phyloP scores from a whole-genome alignment of 2,113 vertebrate genomes.

The Chaetops frenatus region DNA sequence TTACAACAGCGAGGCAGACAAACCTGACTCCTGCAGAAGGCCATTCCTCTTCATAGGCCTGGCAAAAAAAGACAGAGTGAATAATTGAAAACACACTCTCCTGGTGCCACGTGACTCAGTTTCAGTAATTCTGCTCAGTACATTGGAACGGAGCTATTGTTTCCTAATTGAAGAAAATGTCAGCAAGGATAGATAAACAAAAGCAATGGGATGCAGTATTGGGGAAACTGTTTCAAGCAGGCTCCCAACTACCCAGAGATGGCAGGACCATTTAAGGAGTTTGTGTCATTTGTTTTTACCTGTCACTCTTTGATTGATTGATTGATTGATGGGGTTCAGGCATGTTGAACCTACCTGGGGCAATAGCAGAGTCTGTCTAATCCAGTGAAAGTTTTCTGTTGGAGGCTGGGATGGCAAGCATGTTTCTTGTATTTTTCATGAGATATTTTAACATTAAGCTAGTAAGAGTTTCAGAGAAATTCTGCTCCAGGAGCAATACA shows the following conservation, averaged over 20 bases:
- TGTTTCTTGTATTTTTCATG: neutral
- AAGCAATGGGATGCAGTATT: constrained; percentile 16
- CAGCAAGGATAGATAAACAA: constrained; percentile 42
- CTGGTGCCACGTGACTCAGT: constrained; percentile 32
- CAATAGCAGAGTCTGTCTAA: neutral
- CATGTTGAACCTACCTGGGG: neutral
- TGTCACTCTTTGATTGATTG: accelerated
- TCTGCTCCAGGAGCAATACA: neutral
- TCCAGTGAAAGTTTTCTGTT: neutral
- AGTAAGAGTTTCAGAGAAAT: neutral
- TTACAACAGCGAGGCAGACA: constrained; percentile 55
- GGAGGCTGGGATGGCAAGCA: neutral
- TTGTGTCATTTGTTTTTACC: neutral
- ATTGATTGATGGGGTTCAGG: neutral
- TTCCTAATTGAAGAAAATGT: constrained; percentile 54
- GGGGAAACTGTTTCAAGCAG: neutral
- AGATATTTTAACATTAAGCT: neutral
- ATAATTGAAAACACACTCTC: constrained; percentile 71
- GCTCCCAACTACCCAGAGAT: neutral
- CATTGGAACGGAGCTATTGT: constrained; percentile 49
- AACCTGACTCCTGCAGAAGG: constrained; percentile 52
- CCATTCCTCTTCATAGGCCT: constrained; percentile 61
- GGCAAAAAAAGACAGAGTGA: constrained; percentile 51
- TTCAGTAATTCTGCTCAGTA: constrained; percentile 56
- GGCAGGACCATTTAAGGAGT: neutral